phyloP scores from a whole-genome alignment of 23 tunicate species.

The Aplidium turbinatum region DNA sequence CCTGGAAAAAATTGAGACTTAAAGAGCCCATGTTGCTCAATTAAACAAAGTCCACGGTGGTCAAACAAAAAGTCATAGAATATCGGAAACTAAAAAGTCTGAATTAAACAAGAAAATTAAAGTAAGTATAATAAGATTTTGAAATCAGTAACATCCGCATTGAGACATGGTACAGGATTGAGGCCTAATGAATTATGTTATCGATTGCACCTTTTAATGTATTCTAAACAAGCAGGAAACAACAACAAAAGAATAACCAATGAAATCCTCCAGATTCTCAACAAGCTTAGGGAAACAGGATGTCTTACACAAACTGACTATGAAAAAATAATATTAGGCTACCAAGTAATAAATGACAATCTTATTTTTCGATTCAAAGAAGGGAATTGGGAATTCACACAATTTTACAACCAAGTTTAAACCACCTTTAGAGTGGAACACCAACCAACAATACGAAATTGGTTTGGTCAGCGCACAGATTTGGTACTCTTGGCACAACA shows the following conservation, averaged over 20 bases:
- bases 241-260: neutral
- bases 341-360: neutral
- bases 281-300: neutral
- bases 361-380: neutral
- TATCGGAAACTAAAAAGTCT: no score
- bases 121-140: no score
- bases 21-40: no score
- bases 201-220: neutral
- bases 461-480: conserved; percentile 2
- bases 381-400: neutral
- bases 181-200: neutral
- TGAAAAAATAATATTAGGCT: neutral
- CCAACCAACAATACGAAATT: neutral
- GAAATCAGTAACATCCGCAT: no score
- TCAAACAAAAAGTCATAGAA: no score
- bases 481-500: conserved; percentile 20
- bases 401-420: conserved; percentile 16
- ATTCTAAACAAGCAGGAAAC: conserved; percentile 2
- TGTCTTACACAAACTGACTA: neutral
- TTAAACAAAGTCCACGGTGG: no score
- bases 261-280: neutral
- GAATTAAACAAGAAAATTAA: no score
- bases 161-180: no score
- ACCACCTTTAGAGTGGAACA: neutral
- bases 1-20: no score